Evolutionary conservation across 2,113 vertebrate species (phyloP).

Genomic region (Ceyx melanurus): DNA sequence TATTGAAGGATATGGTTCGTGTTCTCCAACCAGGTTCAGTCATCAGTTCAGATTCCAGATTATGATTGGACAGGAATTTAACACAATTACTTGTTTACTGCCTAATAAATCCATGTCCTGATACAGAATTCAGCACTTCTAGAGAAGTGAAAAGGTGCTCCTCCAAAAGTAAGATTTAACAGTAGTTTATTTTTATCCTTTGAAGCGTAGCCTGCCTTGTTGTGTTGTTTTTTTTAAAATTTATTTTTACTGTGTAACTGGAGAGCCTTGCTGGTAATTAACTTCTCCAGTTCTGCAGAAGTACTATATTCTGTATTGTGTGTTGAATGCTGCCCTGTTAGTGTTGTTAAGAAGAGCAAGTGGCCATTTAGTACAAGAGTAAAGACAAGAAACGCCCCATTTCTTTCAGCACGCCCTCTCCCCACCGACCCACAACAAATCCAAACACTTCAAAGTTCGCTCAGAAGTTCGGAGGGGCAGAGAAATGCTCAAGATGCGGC

Average conservation of each 20-base stretch:
- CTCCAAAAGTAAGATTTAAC: neutral
- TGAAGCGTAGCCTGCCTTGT: neutral
- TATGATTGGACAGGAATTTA: neutral
- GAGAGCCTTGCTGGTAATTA: neutral
- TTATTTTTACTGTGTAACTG: neutral
- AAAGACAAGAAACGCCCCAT: neutral
- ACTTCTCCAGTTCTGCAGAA: neutral
- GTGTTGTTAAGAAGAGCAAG: neutral
- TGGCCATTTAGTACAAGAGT: neutral
- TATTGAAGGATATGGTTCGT: neutral
- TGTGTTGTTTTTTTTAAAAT: neutral
- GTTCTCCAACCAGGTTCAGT: neutral
- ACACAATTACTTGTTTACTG: neutral
- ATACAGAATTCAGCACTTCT: neutral
- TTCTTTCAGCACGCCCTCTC: conserved; percentile 69
- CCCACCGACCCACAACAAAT: conserved; percentile 87
- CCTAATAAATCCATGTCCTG: neutral
- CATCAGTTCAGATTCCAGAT: neutral
- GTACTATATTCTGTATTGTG: neutral
- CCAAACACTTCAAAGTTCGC: conserved; percentile 92
- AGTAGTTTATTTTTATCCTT: neutral
- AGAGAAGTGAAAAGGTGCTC: neutral
- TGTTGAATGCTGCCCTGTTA: neutral
- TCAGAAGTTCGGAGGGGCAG: conserved; percentile 90
- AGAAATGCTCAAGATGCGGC: conserved; percentile 91